Conservation (phyloP, 1,140 invertebrate species). For the Tribolium madens region DNA sequence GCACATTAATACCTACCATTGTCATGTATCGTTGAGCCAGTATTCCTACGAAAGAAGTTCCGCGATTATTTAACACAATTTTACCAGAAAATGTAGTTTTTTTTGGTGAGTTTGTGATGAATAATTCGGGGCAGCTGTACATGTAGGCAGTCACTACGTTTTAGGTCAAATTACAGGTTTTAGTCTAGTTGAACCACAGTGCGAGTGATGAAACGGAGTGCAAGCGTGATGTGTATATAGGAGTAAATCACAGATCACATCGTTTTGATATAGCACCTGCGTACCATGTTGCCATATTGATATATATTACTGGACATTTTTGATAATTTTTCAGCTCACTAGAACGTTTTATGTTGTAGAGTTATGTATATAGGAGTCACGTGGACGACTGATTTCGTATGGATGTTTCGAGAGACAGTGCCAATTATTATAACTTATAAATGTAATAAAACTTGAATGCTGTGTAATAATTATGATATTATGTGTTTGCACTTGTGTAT, state of each 20-base stretch:
- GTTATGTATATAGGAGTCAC: constrained; percentile 55
- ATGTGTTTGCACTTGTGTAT: constrained; percentile 64
- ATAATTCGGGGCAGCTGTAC: constrained; percentile 2
- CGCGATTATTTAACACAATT: too few relatives aligned
- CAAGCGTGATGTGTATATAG: constrained; percentile 48
- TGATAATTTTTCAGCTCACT: constrained; percentile 54
- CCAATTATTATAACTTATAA: constrained; percentile 61
- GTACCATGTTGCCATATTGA: constrained; percentile 55
- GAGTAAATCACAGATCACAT: constrained; percentile 47
- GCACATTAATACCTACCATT: constrained; percentile 48
- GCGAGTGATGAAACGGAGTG: constrained; percentile 47
- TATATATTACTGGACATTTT: constrained; percentile 47
- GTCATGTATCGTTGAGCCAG: constrained; percentile 59
- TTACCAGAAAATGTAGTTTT: too few relatives aligned
- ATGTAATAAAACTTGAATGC: constrained; percentile 62
- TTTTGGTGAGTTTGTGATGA: too few relatives aligned
- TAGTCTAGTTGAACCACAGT: constrained; percentile 57
- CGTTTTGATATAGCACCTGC: constrained; percentile 58
- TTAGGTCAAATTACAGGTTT: constrained; percentile 63
- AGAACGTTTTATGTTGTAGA: constrained; percentile 53
- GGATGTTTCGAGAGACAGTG: constrained; percentile 54
- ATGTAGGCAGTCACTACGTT: constrained; percentile 62
- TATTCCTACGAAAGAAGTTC: constrained; percentile 60
- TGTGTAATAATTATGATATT: constrained; percentile 61
- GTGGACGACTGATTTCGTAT: constrained; percentile 30